Percentiles rank a stretch among this genome's conserved stretches.
These are phyloP conservation scores for Trinorchestia longiramus DNA, from an alignment of 1,140 invertebrate species.

Conservation along the genomic window DNA sequence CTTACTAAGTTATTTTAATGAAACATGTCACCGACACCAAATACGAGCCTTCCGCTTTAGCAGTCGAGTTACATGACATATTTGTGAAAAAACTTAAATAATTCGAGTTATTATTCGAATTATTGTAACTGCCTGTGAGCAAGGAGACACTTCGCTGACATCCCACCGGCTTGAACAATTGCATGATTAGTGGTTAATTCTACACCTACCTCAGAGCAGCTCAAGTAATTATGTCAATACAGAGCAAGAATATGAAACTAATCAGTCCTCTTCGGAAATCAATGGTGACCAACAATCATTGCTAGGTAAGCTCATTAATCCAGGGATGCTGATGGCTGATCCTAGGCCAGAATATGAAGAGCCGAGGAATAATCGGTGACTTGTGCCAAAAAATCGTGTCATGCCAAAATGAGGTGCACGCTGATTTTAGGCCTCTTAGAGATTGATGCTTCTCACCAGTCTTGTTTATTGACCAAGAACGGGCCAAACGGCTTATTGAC, in stretches of 20 bases:
- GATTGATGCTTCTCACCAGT: background rate
- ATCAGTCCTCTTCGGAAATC: background rate
- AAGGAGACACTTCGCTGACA: background rate
- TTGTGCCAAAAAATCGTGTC: background rate
- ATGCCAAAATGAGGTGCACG: background rate
- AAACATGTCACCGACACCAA: background rate
- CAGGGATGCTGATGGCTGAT: background rate
- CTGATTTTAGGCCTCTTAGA: background rate
- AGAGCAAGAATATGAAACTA: background rate
- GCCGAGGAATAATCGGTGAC: no score
- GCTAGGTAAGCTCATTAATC: conserved; percentile 1
- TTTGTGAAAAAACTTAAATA: no score
- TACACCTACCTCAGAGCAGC: background rate
- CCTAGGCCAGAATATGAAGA: background rate
- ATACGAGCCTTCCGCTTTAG: background rate
- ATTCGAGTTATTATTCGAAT: background rate
- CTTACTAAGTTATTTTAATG: background rate
- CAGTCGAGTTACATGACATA: no score
- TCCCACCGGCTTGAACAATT: background rate
- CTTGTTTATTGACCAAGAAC: no score
- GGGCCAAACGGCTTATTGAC: no score
- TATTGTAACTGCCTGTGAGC: background rate
- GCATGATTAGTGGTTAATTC: background rate
- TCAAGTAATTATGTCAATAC: background rate
- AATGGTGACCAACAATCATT: background rate